Evolutionary conservation across 2,888 invertebrate genomes (phyloP).

Genomic region (Pogonocherus hispidulus): DNA sequence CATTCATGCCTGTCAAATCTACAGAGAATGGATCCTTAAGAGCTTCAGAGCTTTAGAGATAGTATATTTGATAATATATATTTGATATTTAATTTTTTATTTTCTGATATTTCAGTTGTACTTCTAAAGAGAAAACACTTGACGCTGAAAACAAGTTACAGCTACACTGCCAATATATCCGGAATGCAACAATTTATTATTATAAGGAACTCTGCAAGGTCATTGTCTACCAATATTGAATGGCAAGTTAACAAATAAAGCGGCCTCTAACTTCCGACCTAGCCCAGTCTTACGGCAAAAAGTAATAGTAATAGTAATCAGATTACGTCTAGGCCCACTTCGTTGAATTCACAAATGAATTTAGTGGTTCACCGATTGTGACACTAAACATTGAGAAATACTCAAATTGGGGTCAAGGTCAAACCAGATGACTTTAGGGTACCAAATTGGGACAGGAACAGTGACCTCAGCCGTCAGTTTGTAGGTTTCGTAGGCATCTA

Average conservation of each 20-base stretch:
- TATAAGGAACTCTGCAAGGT: constrained; percentile 18
- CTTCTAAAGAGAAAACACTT: no score
- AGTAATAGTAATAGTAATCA: constrained; percentile 14
- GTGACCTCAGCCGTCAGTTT: no score
- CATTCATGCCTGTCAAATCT: no score
- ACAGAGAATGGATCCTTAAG: no score
- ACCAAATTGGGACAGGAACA: background rate
- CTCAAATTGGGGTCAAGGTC: constrained; percentile 22
- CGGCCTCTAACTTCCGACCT: constrained; percentile 19
- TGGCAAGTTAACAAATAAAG: constrained; percentile 5
- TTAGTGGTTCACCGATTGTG: background rate
- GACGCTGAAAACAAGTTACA: no score
- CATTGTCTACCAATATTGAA: constrained; percentile 13
- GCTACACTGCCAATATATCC: no score
- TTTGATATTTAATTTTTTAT: no score
- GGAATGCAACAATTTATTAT: constrained; percentile 4
- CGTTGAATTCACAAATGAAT: background rate
- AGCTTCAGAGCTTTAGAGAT: no score
- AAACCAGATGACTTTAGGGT: constrained; percentile 5
- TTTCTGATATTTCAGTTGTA: no score
- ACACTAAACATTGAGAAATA: background rate
- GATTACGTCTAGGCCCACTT: background rate
- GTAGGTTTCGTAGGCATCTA: no score
- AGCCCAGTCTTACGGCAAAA: constrained; percentile 9
- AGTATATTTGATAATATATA: no score